Evolutionary conservation across 2,113 vertebrate genomes (phyloP), one percentile per base, ranked within the genome.

Genomic region (Pleuronectes platessa): DNA sequence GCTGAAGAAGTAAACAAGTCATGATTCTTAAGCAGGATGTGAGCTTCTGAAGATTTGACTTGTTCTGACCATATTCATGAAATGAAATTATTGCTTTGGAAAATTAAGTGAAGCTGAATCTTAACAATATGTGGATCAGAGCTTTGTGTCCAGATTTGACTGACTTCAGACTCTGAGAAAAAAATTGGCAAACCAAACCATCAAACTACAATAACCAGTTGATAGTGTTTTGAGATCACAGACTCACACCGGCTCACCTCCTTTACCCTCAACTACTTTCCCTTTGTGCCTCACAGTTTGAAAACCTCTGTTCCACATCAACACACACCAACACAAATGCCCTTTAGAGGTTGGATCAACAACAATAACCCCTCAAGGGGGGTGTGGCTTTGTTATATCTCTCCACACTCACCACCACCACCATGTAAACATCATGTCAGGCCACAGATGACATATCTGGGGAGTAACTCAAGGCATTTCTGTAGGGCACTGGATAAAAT

Each of bases 381-480:
- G 31, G 31, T 31, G 27, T 5, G 27, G 27, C 27, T 47, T 18
- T 18, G 45, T 49, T 49, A 49, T 49, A 18, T 49, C 45, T 49
- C 45, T 49, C 45, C 40, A 51, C 51, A 54, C 31, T 31, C 51
- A 54, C 20, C 51, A 54, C 51, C 51, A 20, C 20, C 51, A 54
- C 54, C 21, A 24, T 20, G 21, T 71, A 5, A 79, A 78, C 78
- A 78, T 49, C 60, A 23, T 54, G 66, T 72, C n/a, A 49, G 49
- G 27, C 55, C 18, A 77, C 1, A 10, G 56, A 77, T 0, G 3
- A 53, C 17, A 60, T 71, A 70, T 67, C 82, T 63, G 62, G 56
- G 68, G 74, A 74, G 31, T 18, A 18, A 71, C 76, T 65, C 59
- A 35, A 49, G 47, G 42, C 75, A 71, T 55, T 26, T 45, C 74